phyloP scores from a whole-genome alignment of 1,140 invertebrate species.

The Macrobrachium rosenbergii region DNA sequence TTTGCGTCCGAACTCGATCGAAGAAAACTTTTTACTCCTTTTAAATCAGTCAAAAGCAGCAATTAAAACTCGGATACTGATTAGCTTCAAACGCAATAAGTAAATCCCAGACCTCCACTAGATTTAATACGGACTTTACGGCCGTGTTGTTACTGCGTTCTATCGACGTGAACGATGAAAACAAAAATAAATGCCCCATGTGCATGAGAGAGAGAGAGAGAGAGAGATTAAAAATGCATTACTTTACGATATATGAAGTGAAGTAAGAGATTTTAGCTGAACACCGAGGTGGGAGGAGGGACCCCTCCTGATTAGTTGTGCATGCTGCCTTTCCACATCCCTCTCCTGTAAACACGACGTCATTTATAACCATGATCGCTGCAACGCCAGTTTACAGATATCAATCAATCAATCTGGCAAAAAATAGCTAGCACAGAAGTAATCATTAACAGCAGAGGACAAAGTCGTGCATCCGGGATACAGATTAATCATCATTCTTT shows the following conservation, averaged over 20 bases:
- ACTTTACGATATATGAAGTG: neutral
- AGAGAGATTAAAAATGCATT: neutral
- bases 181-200: neutral
- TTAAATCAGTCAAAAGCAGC: too few relatives aligned
- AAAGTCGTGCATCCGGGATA: too few relatives aligned
- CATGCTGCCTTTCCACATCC: neutral
- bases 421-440: too few relatives aligned
- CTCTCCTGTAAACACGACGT: neutral
- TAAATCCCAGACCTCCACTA: neutral
- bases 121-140: neutral
- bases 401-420: too few relatives aligned
- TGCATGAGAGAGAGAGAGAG: constrained; percentile 5
- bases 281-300: neutral
- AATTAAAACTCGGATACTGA: too few relatives aligned
- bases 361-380: too few relatives aligned
- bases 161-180: neutral
- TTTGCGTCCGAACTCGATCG: constrained; percentile 38
- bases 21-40: neutral
- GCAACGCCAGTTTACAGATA: too few relatives aligned
- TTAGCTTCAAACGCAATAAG: neutral
- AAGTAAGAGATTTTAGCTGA: neutral
- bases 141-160: too few relatives aligned
- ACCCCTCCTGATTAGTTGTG: too few relatives aligned
- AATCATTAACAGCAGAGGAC: too few relatives aligned
- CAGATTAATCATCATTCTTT: too few relatives aligned